Evolutionary conservation across 2,113 vertebrate species (phyloP).

Genomic region (Melozone crissalis): DNA sequence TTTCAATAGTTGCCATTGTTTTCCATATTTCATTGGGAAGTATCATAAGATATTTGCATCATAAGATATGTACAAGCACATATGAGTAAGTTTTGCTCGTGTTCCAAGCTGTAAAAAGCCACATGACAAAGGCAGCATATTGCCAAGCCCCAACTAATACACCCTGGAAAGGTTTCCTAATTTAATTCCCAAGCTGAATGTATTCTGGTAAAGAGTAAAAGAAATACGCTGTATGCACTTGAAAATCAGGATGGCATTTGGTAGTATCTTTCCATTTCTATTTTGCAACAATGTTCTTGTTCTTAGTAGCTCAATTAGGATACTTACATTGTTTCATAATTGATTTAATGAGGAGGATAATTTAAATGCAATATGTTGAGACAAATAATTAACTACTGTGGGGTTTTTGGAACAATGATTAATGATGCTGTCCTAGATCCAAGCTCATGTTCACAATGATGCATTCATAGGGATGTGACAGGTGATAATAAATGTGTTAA

Average conservation of each 20-base stretch:
- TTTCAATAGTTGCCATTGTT: neutral
- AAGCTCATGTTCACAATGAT: slow-evolving; percentile 57
- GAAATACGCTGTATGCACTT: neutral
- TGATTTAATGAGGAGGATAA: slow-evolving; percentile 52
- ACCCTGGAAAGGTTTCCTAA: neutral
- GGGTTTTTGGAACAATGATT: neutral
- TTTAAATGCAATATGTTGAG: slow-evolving; percentile 57
- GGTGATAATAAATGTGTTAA: slow-evolving; percentile 67
- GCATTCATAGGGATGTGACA: slow-evolving; percentile 63
- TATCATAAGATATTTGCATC: neutral
- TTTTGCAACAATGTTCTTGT: neutral
- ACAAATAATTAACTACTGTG: slow-evolving; percentile 60
- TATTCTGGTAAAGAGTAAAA: neutral
- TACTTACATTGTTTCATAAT: slow-evolving; percentile 44
- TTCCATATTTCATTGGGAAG: neutral
- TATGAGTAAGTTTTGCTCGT: neutral
- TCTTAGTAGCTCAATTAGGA: slow-evolving; percentile 30
- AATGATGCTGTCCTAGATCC: slow-evolving; percentile 50
- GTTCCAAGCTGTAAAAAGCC: slow-evolving; percentile 4
- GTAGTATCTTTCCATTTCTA: neutral
- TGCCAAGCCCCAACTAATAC: neutral
- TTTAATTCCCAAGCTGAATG: neutral
- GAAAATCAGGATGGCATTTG: neutral
- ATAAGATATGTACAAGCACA: neutral
- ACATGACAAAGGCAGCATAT: neutral